Percentiles rank a stretch among this genome's conserved stretches.
Conservation (phyloP, 1,140 invertebrate genomes). For the Zaprionus tsacasi region DNA sequence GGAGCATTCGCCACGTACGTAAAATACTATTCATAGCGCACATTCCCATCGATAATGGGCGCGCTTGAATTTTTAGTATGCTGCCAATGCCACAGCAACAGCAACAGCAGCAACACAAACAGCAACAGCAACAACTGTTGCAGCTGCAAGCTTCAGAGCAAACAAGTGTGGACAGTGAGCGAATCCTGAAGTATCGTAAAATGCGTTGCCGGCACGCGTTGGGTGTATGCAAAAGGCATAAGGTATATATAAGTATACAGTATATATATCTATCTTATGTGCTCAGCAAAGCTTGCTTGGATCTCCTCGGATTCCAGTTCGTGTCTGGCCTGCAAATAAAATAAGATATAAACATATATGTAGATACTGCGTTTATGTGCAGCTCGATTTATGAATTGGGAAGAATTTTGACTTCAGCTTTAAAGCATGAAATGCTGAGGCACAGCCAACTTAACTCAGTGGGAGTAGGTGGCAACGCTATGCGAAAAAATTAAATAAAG, state of each 20-base stretch:
- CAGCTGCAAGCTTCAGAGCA: neutral
- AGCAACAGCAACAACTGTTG: neutral
- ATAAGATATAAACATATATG: neutral
- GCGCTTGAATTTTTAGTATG: slow-evolving; percentile 9
- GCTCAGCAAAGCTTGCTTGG: neutral
- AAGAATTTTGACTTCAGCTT: too few species aligned
- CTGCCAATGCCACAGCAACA: slow-evolving; percentile 10
- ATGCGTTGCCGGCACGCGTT: neutral
- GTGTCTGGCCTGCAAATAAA: neutral
- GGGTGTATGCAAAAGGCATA: neutral
- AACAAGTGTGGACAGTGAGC: neutral
- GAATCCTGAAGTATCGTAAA: neutral
- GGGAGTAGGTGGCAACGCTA: too few species aligned
- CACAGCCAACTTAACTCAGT: too few species aligned
- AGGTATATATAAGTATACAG: neutral
- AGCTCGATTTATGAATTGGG: too few species aligned
- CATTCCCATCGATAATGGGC: slow-evolving; percentile 9
- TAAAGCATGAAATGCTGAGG: too few species aligned
- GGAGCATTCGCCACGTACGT: slow-evolving; percentile 7
- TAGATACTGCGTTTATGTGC: too few species aligned
- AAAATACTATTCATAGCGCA: slow-evolving; percentile 25
- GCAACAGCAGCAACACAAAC: slow-evolving; percentile 1
- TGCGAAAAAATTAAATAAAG: too few species aligned
- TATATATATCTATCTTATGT: neutral
- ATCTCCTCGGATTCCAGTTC: neutral